phyloP scores from a whole-genome alignment of 1,140 invertebrate species.

The Pinna nobilis region DNA sequence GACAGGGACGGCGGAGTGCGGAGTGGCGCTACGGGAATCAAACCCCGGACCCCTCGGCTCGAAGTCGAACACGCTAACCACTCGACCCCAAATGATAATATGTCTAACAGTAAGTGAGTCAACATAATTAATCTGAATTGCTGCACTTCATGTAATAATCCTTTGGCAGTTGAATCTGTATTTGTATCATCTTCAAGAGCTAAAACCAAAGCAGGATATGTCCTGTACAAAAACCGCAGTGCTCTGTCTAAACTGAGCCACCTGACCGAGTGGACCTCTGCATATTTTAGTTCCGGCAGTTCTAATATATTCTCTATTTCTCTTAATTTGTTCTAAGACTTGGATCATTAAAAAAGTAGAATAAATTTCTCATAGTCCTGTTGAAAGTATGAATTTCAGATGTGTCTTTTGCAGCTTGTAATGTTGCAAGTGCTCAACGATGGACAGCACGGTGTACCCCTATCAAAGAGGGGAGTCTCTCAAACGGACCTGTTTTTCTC shows the following conservation, averaged over 20 bases:
- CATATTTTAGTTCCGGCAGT: slow-evolving; percentile 22
- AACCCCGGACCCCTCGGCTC: too few relatives aligned
- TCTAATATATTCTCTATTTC: slow-evolving; percentile 80
- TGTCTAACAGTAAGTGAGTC: slow-evolving; percentile 16
- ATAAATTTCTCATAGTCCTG: slow-evolving; percentile 19
- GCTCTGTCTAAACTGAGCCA: slow-evolving; percentile 2
- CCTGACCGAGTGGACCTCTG: slow-evolving; percentile 16
- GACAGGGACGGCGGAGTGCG: too few relatives aligned
- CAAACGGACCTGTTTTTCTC: slow-evolving; percentile 8
- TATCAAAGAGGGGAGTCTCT: slow-evolving; percentile 19
- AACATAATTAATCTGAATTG: slow-evolving; percentile 5
- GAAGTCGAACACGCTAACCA: too few relatives aligned
- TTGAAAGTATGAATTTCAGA: slow-evolving; percentile 1
- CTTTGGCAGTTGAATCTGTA: neutral
- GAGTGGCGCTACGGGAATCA: too few relatives aligned
- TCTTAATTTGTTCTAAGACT: slow-evolving; percentile 58
- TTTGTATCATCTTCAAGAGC: slow-evolving; percentile 20
- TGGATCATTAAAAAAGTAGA: slow-evolving; percentile 26
- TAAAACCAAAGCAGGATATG: neutral
- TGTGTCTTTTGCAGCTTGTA: slow-evolving; percentile 22
- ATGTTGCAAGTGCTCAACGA: slow-evolving; percentile 28
- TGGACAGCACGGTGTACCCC: slow-evolving; percentile 37
- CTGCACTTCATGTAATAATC: neutral
- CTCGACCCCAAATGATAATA: slow-evolving; percentile 22
- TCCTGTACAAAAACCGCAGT: slow-evolving; percentile 10